Evolutionary conservation across 2,113 vertebrate genomes (phyloP).

Genomic region (Nesospiza acunhae): DNA sequence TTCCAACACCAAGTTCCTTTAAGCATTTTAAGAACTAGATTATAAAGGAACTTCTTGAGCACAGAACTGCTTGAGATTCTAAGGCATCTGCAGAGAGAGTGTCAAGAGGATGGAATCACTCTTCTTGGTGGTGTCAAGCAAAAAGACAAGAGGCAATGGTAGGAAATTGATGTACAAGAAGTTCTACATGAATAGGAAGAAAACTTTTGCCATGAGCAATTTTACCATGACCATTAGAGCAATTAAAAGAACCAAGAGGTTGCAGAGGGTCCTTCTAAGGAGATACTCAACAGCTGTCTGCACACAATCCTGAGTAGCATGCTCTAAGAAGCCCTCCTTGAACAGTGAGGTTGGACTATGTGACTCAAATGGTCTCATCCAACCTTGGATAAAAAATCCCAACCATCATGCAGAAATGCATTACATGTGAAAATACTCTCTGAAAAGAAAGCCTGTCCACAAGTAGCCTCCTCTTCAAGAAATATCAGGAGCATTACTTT

Average conservation of each 20-base stretch:
- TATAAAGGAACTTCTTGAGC: not conserved
- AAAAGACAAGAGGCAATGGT: not conserved
- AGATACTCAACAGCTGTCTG: not conserved
- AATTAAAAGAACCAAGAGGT: not conserved
- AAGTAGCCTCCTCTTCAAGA: not conserved
- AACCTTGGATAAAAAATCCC: not conserved
- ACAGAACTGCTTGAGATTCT: not conserved
- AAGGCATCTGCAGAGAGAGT: not conserved
- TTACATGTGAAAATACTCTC: accelerated
- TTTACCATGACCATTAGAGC: not conserved
- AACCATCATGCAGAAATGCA: accelerated
- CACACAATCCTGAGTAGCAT: not conserved
- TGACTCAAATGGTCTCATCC: not conserved
- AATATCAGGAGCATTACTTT: not conserved
- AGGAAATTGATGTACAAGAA: not conserved
- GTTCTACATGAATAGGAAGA: not conserved
- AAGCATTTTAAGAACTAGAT: not conserved
- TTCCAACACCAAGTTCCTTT: not conserved
- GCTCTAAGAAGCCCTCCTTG: not conserved
- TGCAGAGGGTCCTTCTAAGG: not conserved
- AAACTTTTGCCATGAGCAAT: not conserved
- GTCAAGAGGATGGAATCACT: not conserved
- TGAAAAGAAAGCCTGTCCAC: not conserved
- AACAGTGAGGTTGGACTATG: not conserved
- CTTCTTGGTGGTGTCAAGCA: not conserved